Conservation (phyloP, 2,888 invertebrate species). For the Rhopalosiphum nymphaeae region DNA sequence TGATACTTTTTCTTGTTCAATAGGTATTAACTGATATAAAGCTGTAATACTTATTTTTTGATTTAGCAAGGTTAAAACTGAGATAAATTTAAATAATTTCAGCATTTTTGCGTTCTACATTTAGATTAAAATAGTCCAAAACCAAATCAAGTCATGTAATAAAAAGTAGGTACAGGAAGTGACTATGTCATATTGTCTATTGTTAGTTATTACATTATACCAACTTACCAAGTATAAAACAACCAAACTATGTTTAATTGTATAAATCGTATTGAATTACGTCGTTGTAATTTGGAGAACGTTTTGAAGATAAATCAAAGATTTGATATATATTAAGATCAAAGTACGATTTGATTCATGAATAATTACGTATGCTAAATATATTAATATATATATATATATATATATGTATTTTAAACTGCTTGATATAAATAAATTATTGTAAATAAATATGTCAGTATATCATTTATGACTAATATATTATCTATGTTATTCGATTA, state of each 20-base stretch:
- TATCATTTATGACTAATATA: not conserved
- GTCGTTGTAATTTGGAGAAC: not conserved
- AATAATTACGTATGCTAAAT: constrained; percentile 11
- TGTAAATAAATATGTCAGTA: not conserved
- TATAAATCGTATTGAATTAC: not conserved
- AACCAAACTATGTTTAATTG: not conserved
- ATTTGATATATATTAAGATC: not conserved
- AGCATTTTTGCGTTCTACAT: not conserved
- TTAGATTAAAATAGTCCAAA: not conserved
- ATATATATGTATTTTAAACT: not conserved
- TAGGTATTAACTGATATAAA: not conserved
- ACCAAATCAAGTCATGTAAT: not conserved
- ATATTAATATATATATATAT: not conserved
- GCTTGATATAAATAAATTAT: not conserved
- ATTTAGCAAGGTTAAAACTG: not conserved
- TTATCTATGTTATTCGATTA: not conserved
- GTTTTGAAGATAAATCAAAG: not conserved
- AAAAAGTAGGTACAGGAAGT: not conserved
- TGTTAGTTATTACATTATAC: not conserved
- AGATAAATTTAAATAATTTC: not conserved
- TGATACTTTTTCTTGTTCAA: not conserved
- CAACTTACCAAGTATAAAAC: not conserved
- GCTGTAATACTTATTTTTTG: not conserved
- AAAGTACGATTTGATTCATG: constrained; percentile 11
- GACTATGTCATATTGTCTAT: not conserved